Evolutionary conservation across 1,140 invertebrate species (phyloP), one percentile per base, ranked within the genome.

Genomic region (Chelonus insularis): DNA sequence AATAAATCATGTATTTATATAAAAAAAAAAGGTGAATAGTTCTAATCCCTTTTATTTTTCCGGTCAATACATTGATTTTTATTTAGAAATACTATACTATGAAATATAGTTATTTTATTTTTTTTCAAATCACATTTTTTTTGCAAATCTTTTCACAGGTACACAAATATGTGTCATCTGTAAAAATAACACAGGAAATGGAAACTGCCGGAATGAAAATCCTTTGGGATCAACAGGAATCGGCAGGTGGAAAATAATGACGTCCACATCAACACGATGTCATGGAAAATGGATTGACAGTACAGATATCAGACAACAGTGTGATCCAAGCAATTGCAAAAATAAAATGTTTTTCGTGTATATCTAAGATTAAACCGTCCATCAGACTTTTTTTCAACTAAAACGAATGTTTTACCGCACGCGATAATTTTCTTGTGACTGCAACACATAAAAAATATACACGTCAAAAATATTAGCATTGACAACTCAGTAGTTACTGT

Each of bases 231-330:
- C 63, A 32, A 64, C 65, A 50, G 71, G 65, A 45, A 66, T 72
- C 45, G 68, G 69, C 39, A 74, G 68, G 54, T 74, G 72, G 72
- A 68, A 67, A 60, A 63, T 72, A 45, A 72, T 71, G 57, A 63
- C 64, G 18, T 62, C 66, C 7, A 66, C 54, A 62, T 62, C 50
- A 34, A 51, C 45, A 50, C 54, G 57, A 39, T 74, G 72, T 64
- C 72, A 74, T 32, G 72, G 72, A 32, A 74, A 69, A 66, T 74
- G 72, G 72, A 69, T 71, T 21, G 66, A 67, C 60, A 69, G 68
- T 39, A 59, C 68, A 16, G 63, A 52, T n/a, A 32, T 60, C 43
- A 45, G 48, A 8, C 62, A 56, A 47, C 61, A 65, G 37, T 68
- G 61, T 47, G 61, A 68, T 51, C 16, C 60, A 3, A 51, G 16